A percentile compares a stretch with the other conserved stretches of the same genome.
Conservation (phyloP, 2,113 vertebrate genomes). For the Antechinus flavipes region DNA sequence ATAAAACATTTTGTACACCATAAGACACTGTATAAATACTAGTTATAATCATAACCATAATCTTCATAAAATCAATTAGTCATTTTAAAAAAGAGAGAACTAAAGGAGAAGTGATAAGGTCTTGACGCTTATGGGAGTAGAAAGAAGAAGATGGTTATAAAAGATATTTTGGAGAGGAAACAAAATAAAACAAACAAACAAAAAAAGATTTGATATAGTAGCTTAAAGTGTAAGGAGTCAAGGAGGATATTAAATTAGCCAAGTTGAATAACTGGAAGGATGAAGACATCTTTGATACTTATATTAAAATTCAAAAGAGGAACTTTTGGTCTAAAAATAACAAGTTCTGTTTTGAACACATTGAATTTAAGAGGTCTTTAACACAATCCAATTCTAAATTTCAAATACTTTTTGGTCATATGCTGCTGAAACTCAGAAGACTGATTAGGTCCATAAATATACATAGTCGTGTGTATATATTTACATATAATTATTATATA, state of each 20-base stretch:
- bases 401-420: neutral
- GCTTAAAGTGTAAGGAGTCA: neutral
- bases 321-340: neutral
- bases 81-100: neutral
- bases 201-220: neutral
- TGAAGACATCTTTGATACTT: neutral
- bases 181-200: no score
- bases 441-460: neutral
- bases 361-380: neutral
- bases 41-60: no score
- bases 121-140: neutral
- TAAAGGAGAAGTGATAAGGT: neutral
- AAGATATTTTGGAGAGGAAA: neutral
- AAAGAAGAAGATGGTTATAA: neutral
- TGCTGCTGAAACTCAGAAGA: neutral
- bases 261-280: neutral
- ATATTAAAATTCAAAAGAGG: neutral
- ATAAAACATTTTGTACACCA: neutral
- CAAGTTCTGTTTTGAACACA: neutral
- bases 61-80: neutral
- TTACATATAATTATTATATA: no score
- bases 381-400: neutral
- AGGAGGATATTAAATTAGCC: neutral
- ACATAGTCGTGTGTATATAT: neutral
- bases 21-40: neutral